Percentiles rank a stretch among this genome's conserved stretches.
Evolutionary conservation across 2,797 vertebrate genomes (phyloP).

Genomic region (Cuniculus paca): DNA sequence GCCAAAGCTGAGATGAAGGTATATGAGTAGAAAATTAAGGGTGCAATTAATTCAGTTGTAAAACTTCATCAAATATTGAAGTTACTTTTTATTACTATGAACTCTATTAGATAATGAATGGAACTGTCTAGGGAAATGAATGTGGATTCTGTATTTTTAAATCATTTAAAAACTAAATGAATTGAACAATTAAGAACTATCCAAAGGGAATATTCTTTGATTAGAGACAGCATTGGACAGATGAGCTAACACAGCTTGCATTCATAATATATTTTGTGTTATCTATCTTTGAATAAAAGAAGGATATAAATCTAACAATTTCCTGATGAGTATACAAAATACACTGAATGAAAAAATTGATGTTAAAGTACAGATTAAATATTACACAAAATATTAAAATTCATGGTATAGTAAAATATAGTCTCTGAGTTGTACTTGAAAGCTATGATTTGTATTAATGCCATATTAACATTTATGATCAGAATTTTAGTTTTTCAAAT

Average conservation of each 20-base stretch:
- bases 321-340: not conserved
- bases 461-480: not conserved
- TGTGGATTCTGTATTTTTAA: not conserved
- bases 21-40: not conserved
- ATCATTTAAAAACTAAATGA: not conserved
- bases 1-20: not conserved
- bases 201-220: not conserved
- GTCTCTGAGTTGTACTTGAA: not conserved
- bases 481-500: not conserved
- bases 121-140: not conserved
- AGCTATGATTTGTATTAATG: not conserved
- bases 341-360: not conserved
- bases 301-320: not conserved
- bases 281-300: not conserved
- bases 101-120: not conserved
- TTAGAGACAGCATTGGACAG: not conserved
- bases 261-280: slow-evolving; percentile 1
- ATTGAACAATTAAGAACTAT: not conserved
- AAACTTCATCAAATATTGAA: not conserved
- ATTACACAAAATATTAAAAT: slow-evolving; percentile 19
- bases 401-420: not conserved
- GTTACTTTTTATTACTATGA: not conserved
- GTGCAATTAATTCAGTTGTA: not conserved
- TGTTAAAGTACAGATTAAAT: not conserved
- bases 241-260: not conserved